Base-by-base conservation (phyloP, 2,113 vertebrate species). In the Sylvilagus bachmani region DNA sequence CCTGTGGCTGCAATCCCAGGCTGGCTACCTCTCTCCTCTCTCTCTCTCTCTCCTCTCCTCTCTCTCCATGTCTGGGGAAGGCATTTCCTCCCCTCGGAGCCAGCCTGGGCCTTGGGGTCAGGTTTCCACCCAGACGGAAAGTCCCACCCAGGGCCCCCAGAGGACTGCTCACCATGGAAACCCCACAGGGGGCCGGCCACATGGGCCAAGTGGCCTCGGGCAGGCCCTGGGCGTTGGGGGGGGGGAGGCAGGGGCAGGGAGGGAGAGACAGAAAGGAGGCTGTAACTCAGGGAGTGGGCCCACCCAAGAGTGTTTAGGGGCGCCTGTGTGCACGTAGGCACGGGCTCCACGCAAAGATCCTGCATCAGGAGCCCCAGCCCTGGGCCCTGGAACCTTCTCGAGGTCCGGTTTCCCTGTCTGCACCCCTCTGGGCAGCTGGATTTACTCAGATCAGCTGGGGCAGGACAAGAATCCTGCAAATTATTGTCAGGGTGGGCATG, bases 101-200 rank as follows among this genome's bases (percentile, higher is more conserved):
- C 2, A n/a, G 74, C 53, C 27, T 5, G 74, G 75, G 79, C 71
- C 77, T 27, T 10, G 19, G 55, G 95, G 94, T 97, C 94, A 90
- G 84, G 67, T 96, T 95, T 95, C 97, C 64, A 88, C 89, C 95
- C 91, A 78, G 78, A 96, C 90, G 95, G 93, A 94, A 96, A 89
- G 94, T 96, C 90, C 90, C 92, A 93, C 89, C 77, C 87, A 77
- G 94, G 61, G 81, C 88, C 88, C 77, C 89, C 79, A 29, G 74
- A 90, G 83, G 93, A 73, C 53, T 22, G 44, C 86, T 95, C 88
- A 88, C 78, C 89, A 96, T 92, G 66, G 94, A 95, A 95, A 95
- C 83, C 44, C 93, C 95, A 80, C 3, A 0, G 66, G 91, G 86
- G 4, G 13, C 55, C 29, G 1, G n/a, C 79, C 83, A 82, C 91